Evolutionary conservation across 2,113 vertebrate genomes (phyloP).

Genomic region (Nansenia antarctica): DNA sequence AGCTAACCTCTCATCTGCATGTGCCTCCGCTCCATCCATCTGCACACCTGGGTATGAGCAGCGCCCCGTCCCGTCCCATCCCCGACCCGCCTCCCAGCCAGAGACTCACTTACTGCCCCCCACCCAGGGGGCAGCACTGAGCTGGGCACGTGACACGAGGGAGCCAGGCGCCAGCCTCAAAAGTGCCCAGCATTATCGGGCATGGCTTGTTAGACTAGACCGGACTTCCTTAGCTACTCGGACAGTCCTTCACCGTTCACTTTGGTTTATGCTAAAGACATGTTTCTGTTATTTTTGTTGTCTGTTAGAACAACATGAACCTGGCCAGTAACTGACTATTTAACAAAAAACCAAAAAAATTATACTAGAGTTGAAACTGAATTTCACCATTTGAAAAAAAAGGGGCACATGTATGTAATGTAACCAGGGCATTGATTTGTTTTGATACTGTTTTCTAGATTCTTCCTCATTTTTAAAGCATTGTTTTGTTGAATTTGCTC

Average conservation of each 20-base stretch:
- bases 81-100: conserved; percentile 10
- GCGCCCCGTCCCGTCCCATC: conserved; percentile 63
- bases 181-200: conserved; percentile 2
- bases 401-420: conserved; percentile 73
- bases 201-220: neutral
- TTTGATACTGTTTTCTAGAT: conserved; percentile 2
- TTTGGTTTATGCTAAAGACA: conserved; percentile 11
- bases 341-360: neutral
- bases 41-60: conserved; percentile 83
- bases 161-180: conserved; percentile 20
- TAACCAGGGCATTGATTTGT: conserved; percentile 60
- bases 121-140: conserved; percentile 8
- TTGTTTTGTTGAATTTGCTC: neutral
- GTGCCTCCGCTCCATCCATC: conserved; percentile 75
- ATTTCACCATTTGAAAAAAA: conserved; percentile 42
- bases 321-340: neutral
- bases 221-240: conserved; percentile 10
- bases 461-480: neutral
- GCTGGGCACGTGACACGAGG: conserved; percentile 42
- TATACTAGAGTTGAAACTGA: neutral
- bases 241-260: conserved; percentile 15
- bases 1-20: conserved; percentile 79
- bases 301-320: conserved; percentile 19
- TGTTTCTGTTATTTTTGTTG: conserved; percentile 8
- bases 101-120: conserved; percentile 15